Evolutionary conservation across 2,797 vertebrate species (phyloP).

Genomic region (Cygnus olor): DNA sequence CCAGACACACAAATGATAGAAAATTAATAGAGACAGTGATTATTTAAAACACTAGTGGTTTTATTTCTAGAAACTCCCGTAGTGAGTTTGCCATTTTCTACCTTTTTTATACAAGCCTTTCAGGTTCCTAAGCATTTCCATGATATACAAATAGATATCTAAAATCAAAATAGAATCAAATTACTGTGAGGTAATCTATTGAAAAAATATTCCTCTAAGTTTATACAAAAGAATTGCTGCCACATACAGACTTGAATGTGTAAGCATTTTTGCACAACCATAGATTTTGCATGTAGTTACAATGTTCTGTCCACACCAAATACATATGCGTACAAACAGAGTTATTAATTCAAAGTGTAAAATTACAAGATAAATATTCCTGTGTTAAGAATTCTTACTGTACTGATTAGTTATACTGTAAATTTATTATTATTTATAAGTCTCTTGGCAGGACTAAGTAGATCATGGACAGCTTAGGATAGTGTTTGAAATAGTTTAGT

Average conservation of each 20-base stretch:
- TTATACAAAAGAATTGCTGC: not conserved
- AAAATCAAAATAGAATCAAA: not conserved
- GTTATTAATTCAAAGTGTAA: not conserved
- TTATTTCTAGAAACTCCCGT: not conserved
- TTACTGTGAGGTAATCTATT: not conserved
- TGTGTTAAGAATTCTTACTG: slow-evolving; percentile 13
- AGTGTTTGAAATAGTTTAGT: not conserved
- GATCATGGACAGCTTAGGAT: not conserved
- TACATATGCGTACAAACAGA: not conserved
- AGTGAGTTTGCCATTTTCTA: not conserved
- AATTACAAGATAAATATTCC: not conserved
- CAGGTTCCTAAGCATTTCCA: not conserved
- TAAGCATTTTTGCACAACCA: not conserved
- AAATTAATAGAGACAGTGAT: not conserved
- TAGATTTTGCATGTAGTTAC: not conserved
- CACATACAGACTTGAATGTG: not conserved
- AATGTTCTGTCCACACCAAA: not conserved
- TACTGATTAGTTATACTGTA: not conserved
- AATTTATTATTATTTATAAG: slow-evolving; percentile 17
- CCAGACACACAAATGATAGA: not conserved
- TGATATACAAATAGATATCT: not conserved
- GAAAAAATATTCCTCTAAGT: not conserved
- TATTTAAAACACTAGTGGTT: not conserved
- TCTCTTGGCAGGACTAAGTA: not conserved
- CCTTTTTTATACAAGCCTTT: not conserved